phyloP scores from a whole-genome alignment of 2,797 vertebrate genomes.

The Poecilia gillii region DNA sequence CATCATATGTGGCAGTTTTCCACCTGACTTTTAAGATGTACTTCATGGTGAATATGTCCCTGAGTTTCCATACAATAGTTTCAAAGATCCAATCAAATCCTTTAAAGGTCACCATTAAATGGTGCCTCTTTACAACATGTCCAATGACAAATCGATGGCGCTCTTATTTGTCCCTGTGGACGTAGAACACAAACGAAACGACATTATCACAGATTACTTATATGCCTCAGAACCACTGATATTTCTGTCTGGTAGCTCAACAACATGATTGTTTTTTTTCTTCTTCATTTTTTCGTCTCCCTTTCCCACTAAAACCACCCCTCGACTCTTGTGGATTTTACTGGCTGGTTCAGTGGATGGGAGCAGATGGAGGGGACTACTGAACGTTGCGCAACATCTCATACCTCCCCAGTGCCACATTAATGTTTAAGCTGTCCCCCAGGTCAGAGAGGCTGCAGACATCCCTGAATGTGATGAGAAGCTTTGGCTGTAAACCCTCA shows the following conservation, averaged over 20 bases:
- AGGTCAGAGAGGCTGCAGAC: conserved; percentile 55
- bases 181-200: conserved; percentile 19
- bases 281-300: neutral
- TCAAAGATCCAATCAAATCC: conserved; percentile 52
- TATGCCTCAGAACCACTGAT: neutral
- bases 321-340: conserved; percentile 7
- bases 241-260: conserved; percentile 47
- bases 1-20: conserved; percentile 21
- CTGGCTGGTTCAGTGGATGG: conserved; percentile 24
- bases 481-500: conserved; percentile 35
- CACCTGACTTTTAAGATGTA: conserved; percentile 27
- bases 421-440: conserved; percentile 55
- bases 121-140: conserved; percentile 39
- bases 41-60: conserved; percentile 38
- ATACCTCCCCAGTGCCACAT: conserved; percentile 50
- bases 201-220: conserved; percentile 27
- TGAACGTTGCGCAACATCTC: conserved; percentile 35
- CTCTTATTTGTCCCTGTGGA: conserved; percentile 38
- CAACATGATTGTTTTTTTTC: conserved; percentile 12
- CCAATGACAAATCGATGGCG: conserved; percentile 58
- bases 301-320: conserved; percentile 20
- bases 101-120: conserved; percentile 58
- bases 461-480: conserved; percentile 47
- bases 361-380: conserved; percentile 33
- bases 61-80: conserved; percentile 32